phyloP scores from a whole-genome alignment of 1,140 invertebrate species.

The Diorhabda elongata region DNA sequence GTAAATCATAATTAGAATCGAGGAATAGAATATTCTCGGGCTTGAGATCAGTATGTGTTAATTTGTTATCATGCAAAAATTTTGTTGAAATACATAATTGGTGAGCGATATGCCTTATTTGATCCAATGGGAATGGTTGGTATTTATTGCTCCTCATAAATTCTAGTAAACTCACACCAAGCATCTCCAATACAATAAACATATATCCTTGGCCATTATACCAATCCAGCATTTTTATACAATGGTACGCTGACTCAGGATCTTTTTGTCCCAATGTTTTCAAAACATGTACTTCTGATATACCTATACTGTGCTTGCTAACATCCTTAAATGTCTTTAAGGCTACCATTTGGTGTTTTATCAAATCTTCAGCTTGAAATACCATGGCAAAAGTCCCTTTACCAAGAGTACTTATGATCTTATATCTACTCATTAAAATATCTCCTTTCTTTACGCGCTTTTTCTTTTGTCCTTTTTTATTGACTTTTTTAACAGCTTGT shows the following conservation, averaged over 20 bases:
- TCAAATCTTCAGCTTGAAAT: constrained; percentile 94
- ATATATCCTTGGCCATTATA: constrained; percentile 99
- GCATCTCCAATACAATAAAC: constrained; percentile 98
- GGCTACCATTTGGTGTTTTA: constrained; percentile 89
- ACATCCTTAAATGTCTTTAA: constrained; percentile 99
- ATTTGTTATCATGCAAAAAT: constrained; percentile 95
- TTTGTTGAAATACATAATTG: constrained; percentile 96
- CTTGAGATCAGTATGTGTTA: constrained; percentile 99
- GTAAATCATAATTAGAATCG: constrained; percentile 84
- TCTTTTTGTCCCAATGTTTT: constrained; percentile 93
- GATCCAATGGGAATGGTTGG: constrained; percentile 94
- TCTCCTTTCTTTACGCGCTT: not conserved
- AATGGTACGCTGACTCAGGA: constrained; percentile 90
- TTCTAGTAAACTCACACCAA: constrained; percentile 98
- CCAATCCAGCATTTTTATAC: constrained; percentile 98
- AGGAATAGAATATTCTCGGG: constrained; percentile 99
- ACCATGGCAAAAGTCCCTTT: constrained; percentile 99
- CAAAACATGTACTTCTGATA: constrained; percentile 96
- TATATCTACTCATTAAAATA: constrained; percentile 61
- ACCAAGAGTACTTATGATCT: constrained; percentile 95
- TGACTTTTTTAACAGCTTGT: too few species aligned
- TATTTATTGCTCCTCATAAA: constrained; percentile 99
- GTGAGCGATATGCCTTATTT: constrained; percentile 96
- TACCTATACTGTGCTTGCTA: constrained; percentile 96
- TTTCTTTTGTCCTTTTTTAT: too few species aligned